Evolutionary conservation across 2,113 vertebrate species (phyloP).

Genomic region (Chaenogobius annularis): DNA sequence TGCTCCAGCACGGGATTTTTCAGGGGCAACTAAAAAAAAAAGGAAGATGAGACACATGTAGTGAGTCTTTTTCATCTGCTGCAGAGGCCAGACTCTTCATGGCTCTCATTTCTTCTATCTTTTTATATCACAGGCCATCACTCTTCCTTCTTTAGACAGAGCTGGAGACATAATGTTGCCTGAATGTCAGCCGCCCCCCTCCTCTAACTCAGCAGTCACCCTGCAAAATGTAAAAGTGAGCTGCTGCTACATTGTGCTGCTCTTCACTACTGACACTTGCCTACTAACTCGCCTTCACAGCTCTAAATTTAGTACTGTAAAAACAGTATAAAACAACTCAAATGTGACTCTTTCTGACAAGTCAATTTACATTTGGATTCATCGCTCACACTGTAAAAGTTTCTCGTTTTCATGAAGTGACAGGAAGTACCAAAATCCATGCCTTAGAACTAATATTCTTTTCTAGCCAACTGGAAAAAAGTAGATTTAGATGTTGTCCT

Average conservation of each 20-base stretch:
- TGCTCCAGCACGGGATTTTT: constrained; percentile 70
- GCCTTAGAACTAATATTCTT: too few species aligned
- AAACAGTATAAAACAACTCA: not conserved
- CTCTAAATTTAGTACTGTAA: constrained; percentile 3
- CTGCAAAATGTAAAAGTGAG: constrained; percentile 53
- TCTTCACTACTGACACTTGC: constrained; percentile 43
- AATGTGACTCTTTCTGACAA: not conserved
- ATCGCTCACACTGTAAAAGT: not conserved
- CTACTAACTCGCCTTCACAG: constrained; percentile 49
- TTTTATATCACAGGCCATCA: constrained; percentile 68
- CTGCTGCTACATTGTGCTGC: constrained; percentile 46
- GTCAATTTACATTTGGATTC: not conserved
- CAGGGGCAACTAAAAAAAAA: constrained; percentile 74
- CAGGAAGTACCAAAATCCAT: not conserved
- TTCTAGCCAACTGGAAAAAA: too few species aligned
- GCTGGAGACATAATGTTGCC: constrained; percentile 73
- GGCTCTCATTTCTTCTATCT: constrained; percentile 65
- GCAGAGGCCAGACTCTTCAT: constrained; percentile 69
- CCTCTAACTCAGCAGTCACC: constrained; percentile 49
- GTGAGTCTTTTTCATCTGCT: constrained; percentile 77
- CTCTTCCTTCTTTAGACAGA: constrained; percentile 72
- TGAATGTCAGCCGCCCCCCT: constrained; percentile 57
- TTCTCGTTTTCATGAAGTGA: not conserved
- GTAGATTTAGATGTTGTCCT: not conserved
- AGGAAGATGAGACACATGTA: constrained; percentile 79